These are phyloP conservation scores for Cistogaster globosa DNA, from an alignment of 2,888 invertebrate genomes.

Conservation along the genomic window DNA sequence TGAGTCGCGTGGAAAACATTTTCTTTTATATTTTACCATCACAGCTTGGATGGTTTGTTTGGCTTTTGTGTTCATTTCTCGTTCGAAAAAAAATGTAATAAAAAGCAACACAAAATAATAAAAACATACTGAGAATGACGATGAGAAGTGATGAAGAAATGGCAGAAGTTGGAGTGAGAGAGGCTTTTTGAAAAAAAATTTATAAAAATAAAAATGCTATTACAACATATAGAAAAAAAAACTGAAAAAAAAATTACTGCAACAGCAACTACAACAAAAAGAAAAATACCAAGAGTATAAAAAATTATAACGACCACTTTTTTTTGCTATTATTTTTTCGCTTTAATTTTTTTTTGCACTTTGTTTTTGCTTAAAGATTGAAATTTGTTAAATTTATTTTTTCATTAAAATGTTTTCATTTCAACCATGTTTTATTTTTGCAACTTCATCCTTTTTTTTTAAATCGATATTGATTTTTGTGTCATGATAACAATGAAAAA, in stretches of 20 bases:
- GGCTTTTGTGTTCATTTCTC: conserved; percentile 65
- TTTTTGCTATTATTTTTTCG: conserved; percentile 49
- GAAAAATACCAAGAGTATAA: conserved; percentile 16
- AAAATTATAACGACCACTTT: conserved; percentile 57
- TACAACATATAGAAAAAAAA: conserved; percentile 43
- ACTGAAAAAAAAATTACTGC: conserved; percentile 56
- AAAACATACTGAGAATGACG: conserved; percentile 48
- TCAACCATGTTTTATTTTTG: conserved; percentile 61
- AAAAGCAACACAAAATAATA: conserved; percentile 9
- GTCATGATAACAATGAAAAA: conserved; percentile 69
- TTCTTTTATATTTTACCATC: conserved; percentile 64
- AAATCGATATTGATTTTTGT: conserved; percentile 73
- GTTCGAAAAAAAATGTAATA: conserved; percentile 43
- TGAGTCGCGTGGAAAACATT: conserved; percentile 64
- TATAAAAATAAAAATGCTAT: conserved; percentile 61
- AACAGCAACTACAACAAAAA: conserved; percentile 19
- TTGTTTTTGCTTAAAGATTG: conserved; percentile 67
- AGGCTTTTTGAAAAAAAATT: conserved; percentile 48
- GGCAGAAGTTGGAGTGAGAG: conserved; percentile 29
- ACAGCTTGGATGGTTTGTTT: conserved; percentile 60
- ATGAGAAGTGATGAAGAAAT: conserved; percentile 19
- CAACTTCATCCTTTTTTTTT: conserved; percentile 70
- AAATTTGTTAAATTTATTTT: conserved; percentile 64
- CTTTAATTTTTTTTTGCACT: conserved; percentile 28
- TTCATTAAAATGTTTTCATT: conserved; percentile 36